Evolutionary conservation across 2,888 invertebrate genomes (phyloP), one percentile per base, ranked within the genome.

Genomic region (Volucella bombylans): DNA sequence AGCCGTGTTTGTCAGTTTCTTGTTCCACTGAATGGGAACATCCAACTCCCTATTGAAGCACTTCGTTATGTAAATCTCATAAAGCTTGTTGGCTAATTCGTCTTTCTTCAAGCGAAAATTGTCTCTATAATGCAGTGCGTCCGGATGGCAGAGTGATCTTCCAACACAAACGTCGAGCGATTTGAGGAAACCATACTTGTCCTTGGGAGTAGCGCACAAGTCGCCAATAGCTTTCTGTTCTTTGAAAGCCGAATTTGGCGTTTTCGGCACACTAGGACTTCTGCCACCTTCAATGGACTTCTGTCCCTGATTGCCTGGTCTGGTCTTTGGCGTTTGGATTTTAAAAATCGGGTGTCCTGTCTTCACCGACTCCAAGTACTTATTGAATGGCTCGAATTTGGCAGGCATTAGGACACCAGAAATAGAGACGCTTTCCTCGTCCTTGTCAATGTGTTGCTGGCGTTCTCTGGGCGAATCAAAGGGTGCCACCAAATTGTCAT

Each of bases 1-100:
- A 15, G 98, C 98, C 6, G 98, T 97, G 88, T 95, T 95, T 67
- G 94, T 93, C 88, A 98, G 93, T 80, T 96, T 94, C 9, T 94
- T 93, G 89, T 96, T 98, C 98, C 98, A 99, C 15, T 93, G 92
- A 0, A 98, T 92, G 0, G 93, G 92, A 1, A 93, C 91, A 4
- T 96, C 94, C 38, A 98, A 90, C 74, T 93, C 92, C 52, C 94
- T 93, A 4, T 95, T 93, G 90, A 97, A 98, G 1, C 98, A 93
- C 62, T 94, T 93, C 65, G 94, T 93, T 90, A 98, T 98, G 89
- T 94, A 98, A 71, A 97, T 91, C 0, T 92, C 91, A 88, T 94
- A 97, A 0, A 98, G 92, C 77, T 93, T 92, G 38, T 92, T 91
- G 0, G 95, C 92, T 41, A 98, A 91, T 86, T 95, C 94, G 47